A percentile compares a stretch with the other conserved stretches of the same genome.
Conservation (phyloP, 2,113 vertebrate species). For the Charina bottae region DNA sequence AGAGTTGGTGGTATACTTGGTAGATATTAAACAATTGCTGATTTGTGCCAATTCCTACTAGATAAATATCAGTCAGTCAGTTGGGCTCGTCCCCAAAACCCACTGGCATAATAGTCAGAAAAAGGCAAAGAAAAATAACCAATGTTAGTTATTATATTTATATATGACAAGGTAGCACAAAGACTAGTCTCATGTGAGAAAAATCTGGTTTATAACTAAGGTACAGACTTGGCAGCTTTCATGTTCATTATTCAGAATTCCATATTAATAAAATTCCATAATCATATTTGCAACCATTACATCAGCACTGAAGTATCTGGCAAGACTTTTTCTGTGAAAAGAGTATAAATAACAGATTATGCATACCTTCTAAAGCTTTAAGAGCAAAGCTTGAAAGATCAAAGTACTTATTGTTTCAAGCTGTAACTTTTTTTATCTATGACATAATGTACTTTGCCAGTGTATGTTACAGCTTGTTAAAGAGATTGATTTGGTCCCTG, state of each 20-base stretch:
- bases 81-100: not conserved
- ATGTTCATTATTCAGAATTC: constrained; percentile 30
- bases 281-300: constrained; percentile 27
- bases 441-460: constrained; percentile 75
- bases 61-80: not conserved
- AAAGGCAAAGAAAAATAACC: not conserved
- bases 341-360: constrained; percentile 55
- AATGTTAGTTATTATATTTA: not conserved
- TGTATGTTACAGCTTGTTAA: constrained; percentile 74
- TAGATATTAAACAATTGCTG: not conserved
- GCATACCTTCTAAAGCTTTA: constrained; percentile 55
- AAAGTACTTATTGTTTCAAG: constrained; percentile 73
- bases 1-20: not conserved
- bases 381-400: constrained; percentile 67
- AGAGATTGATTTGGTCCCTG: constrained; percentile 75
- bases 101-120: not conserved
- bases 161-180: not conserved
- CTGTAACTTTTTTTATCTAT: constrained; percentile 72
- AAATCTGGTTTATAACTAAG: constrained; percentile 34
- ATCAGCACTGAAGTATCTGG: not conserved
- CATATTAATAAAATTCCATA: not conserved
- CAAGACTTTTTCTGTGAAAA: constrained; percentile 7
- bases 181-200: fast-evolving
- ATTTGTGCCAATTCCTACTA: constrained; percentile 4
- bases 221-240: constrained; percentile 25